These are phyloP conservation scores for Intellagama lesueurii DNA, from an alignment of 2,797 vertebrate species.

Conservation along the genomic window DNA sequence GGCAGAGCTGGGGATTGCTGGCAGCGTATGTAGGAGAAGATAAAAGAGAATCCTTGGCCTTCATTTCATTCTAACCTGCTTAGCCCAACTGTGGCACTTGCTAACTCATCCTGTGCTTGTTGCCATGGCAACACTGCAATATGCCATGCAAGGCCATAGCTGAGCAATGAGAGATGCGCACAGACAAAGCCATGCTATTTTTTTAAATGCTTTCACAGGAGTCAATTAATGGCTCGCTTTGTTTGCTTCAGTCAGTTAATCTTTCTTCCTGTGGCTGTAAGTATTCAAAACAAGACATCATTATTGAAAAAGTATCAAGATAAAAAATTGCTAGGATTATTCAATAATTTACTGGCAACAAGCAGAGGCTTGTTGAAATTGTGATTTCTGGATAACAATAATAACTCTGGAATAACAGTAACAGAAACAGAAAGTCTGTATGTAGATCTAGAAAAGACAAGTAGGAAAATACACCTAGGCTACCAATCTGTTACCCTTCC, in stretches of 20 bases:
- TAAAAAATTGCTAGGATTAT: too few species aligned
- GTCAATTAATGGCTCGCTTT: slow-evolving; percentile 47
- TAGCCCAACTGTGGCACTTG: slow-evolving; percentile 46
- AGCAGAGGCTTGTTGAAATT: too few species aligned
- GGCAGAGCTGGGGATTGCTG: background rate
- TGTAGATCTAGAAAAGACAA: too few species aligned
- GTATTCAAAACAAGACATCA: slow-evolving; percentile 60
- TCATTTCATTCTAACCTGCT: slow-evolving; percentile 63
- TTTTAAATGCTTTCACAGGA: slow-evolving; percentile 59
- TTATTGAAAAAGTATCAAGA: slow-evolving; percentile 40
- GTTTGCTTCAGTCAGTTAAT: slow-evolving; percentile 55
- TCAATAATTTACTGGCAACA: too few species aligned
- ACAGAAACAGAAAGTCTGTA: too few species aligned
- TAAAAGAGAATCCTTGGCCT: slow-evolving; percentile 55
- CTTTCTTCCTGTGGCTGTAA: slow-evolving; percentile 14
- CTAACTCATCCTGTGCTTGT: slow-evolving; percentile 52
- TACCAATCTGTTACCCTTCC: too few species aligned
- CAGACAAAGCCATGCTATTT: slow-evolving; percentile 48
- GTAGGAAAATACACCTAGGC: too few species aligned
- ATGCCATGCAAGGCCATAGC: slow-evolving; percentile 22
- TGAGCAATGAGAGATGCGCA: slow-evolving; percentile 52
- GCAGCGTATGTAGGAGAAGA: slow-evolving; percentile 37
- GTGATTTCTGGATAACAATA: too few species aligned
- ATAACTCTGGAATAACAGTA: too few species aligned
- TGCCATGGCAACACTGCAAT: slow-evolving; percentile 62